A percentile compares a stretch with the other conserved stretches of the same genome.
Conservation (phyloP, 2,888 invertebrate species). For the Elmis aenea region DNA sequence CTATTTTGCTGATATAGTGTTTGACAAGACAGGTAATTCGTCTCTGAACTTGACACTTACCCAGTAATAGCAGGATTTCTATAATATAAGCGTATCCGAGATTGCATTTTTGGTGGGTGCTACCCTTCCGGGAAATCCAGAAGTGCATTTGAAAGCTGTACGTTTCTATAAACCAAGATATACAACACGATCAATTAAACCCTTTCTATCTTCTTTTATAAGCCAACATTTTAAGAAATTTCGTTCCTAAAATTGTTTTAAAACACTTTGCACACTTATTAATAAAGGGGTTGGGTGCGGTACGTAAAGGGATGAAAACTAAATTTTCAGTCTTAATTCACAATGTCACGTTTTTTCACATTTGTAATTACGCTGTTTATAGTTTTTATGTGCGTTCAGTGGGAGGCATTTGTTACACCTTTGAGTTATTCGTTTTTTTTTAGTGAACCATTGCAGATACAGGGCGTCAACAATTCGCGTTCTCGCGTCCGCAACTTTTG, state of each 20-base stretch:
- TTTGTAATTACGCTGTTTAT: too few species aligned
- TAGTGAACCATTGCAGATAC: background rate
- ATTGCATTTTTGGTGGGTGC: constrained; percentile 8
- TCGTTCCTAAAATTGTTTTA: constrained; percentile 1
- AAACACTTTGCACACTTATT: constrained; percentile 7
- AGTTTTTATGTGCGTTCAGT: too few species aligned
- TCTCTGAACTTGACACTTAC: too few species aligned
- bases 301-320: too few species aligned
- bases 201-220: constrained; percentile 41
- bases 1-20: too few species aligned
- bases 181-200: constrained; percentile 6
- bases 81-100: too few species aligned
- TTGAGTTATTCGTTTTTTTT: too few species aligned
- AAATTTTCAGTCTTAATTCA: too few species aligned
- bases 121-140: constrained; percentile 12
- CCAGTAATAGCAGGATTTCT: too few species aligned
- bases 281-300: constrained; percentile 14
- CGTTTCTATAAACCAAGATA: constrained; percentile 9
- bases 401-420: too few species aligned
- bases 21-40: too few species aligned
- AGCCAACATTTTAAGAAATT: constrained; percentile 31
- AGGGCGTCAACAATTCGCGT: constrained; percentile 17
- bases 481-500: constrained; percentile 21
- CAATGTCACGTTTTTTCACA: too few species aligned
- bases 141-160: constrained; percentile 13